These are phyloP conservation scores for Apamea anceps DNA, from an alignment of 2,888 invertebrate genomes.

Conservation along the genomic window DNA sequence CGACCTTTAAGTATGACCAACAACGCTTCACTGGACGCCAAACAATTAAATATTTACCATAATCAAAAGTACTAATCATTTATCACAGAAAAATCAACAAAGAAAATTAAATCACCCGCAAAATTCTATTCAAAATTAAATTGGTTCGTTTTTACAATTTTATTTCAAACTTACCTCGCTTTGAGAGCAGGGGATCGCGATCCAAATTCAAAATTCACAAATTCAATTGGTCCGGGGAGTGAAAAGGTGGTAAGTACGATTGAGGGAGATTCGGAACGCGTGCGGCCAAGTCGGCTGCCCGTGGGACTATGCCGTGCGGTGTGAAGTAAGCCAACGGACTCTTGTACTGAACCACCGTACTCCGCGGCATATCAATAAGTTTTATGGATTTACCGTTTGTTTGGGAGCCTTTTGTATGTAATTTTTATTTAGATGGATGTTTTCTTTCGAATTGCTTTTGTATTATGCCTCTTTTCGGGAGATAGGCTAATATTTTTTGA, in stretches of 20 bases:
- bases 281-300: conserved; percentile 74
- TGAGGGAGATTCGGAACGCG: conserved; percentile 69
- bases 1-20: conserved; percentile 70
- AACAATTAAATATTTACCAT: conserved; percentile 34
- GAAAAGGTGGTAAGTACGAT: conserved; percentile 56
- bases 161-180: conserved; percentile 69
- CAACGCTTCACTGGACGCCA: conserved; percentile 37
- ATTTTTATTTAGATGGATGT: conserved; percentile 37
- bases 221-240: conserved; percentile 64
- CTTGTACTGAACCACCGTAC: conserved; percentile 49
- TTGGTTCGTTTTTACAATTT: background rate
- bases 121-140: conserved; percentile 18
- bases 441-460: conserved; percentile 10
- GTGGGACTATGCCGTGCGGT: conserved; percentile 75
- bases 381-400: conserved; percentile 63
- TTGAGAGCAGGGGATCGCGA: conserved; percentile 50
- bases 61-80: conserved; percentile 2
- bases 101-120: conserved; percentile 3
- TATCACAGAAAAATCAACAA: conserved; percentile 9
- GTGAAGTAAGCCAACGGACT: conserved; percentile 55
- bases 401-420: conserved; percentile 49
- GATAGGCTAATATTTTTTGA: background rate
- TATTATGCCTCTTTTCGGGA: background rate
- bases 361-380: conserved; percentile 64
- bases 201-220: conserved; percentile 73